Conservation (phyloP, 2,797 vertebrate genomes). For the Hypotaenidia okinawae region DNA sequence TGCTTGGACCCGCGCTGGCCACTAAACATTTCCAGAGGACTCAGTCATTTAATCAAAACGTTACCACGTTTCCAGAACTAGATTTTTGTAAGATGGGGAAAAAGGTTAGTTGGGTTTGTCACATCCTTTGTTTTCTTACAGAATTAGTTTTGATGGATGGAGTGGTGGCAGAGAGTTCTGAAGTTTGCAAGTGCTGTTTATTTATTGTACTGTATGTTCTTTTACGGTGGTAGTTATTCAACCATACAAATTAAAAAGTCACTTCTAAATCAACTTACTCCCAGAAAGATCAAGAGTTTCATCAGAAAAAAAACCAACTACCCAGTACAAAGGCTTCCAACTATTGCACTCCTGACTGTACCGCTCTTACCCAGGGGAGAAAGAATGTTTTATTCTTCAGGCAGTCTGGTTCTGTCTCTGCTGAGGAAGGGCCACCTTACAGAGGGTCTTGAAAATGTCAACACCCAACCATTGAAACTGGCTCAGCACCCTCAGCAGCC, state of each 20-base stretch:
- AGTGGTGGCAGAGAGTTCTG: background rate
- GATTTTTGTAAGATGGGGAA: background rate
- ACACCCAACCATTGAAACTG: background rate
- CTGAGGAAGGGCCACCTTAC: background rate
- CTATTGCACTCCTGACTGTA: background rate
- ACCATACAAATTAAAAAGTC: background rate
- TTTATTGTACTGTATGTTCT: background rate
- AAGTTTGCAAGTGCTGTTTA: background rate
- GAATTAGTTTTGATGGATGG: background rate
- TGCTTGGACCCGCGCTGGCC: background rate
- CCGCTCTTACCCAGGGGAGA: background rate
- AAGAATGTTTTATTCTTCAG: background rate
- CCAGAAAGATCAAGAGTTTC: background rate
- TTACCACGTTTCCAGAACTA: background rate
- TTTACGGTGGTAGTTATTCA: background rate
- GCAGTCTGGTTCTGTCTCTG: background rate
- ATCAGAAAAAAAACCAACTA: fast-evolving
- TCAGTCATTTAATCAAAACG: background rate
- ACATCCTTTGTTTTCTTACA: background rate
- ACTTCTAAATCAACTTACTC: background rate
- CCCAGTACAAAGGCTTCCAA: background rate
- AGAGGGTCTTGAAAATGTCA: background rate
- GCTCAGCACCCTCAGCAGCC: background rate
- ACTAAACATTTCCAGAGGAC: background rate
- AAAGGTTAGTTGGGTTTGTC: background rate